A percentile compares a stretch with the other conserved stretches of the same genome.
Evolutionary conservation across 2,888 invertebrate genomes (phyloP).

Genomic region (Chelonus formosanus): DNA sequence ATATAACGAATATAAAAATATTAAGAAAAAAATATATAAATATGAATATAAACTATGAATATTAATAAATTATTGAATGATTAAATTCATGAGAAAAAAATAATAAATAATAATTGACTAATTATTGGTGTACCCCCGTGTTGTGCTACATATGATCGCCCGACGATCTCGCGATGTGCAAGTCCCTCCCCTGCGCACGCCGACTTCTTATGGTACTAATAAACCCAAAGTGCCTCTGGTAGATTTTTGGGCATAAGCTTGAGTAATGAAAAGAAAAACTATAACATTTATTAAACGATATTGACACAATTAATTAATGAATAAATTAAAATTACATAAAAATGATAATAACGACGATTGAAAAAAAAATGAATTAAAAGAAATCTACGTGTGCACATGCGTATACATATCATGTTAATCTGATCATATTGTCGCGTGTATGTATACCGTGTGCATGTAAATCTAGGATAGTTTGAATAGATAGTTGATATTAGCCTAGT

Average conservation of each 20-base stretch:
- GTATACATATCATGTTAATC: constrained; percentile 49
- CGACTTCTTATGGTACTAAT: constrained; percentile 64
- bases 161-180: constrained; percentile 25
- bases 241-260: constrained; percentile 66
- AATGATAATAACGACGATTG: constrained; percentile 27
- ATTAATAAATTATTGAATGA: background rate
- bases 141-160: constrained; percentile 14
- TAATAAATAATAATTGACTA: background rate
- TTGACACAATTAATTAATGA: constrained; percentile 39
- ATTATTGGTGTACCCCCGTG: constrained; percentile 30
- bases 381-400: constrained; percentile 50
- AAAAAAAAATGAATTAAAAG: constrained; percentile 35
- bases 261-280: constrained; percentile 57
- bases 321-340: constrained; percentile 30
- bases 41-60: constrained; percentile 18
- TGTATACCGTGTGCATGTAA: constrained; percentile 51
- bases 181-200: constrained; percentile 58
- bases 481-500: constrained; percentile 62
- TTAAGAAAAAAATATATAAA: too few relatives aligned
- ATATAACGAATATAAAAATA: too few relatives aligned
- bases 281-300: constrained; percentile 38
- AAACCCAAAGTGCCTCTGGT: constrained; percentile 66
- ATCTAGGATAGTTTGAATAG: constrained; percentile 52
- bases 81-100: background rate
- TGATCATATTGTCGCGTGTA: constrained; percentile 48